Conservation (phyloP, 2,888 invertebrate species). For the Ceraclea dissimilis region DNA sequence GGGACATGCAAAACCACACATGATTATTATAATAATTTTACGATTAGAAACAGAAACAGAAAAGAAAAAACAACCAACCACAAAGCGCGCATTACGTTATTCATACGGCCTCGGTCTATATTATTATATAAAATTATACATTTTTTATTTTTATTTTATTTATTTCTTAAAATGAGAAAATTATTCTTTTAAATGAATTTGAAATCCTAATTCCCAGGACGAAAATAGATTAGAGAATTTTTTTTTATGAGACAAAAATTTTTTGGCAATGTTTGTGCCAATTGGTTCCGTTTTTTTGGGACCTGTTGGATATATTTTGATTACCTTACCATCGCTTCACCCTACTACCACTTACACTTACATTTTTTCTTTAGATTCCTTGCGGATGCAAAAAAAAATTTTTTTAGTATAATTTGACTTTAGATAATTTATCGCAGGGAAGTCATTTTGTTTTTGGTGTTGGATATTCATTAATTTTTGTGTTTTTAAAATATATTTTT, state of each 20-base stretch:
- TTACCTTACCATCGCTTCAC: slow-evolving; percentile 31
- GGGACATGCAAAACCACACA: slow-evolving; percentile 37
- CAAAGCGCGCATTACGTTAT: slow-evolving; percentile 39
- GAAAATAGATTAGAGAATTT: slow-evolving; percentile 10
- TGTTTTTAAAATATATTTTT: slow-evolving; percentile 17
- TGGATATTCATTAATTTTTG: slow-evolving; percentile 23
- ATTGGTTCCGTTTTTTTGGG: slow-evolving; percentile 49
- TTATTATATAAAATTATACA: slow-evolving; percentile 6
- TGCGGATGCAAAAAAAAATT: neutral
- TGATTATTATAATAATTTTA: slow-evolving; percentile 45
- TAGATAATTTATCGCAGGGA: neutral
- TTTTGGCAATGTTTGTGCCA: slow-evolving; percentile 37
- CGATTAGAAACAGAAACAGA: slow-evolving; percentile 29
- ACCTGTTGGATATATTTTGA: slow-evolving; percentile 37
- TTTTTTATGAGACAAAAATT: neutral
- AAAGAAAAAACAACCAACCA: slow-evolving; percentile 36
- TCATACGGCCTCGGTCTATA: slow-evolving; percentile 32
- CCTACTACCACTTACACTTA: slow-evolving; percentile 24
- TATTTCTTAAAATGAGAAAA: slow-evolving; percentile 17
- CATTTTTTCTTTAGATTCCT: neutral
- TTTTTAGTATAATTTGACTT: neutral
- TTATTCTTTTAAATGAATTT: slow-evolving; percentile 16
- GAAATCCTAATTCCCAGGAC: slow-evolving; percentile 22
- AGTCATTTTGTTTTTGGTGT: slow-evolving; percentile 18
- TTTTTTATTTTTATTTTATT: slow-evolving; percentile 5